A percentile compares a stretch with the other conserved stretches of the same genome.
phyloP scores from a whole-genome alignment of 2,888 invertebrate genomes.

The Heliconius hortense region DNA sequence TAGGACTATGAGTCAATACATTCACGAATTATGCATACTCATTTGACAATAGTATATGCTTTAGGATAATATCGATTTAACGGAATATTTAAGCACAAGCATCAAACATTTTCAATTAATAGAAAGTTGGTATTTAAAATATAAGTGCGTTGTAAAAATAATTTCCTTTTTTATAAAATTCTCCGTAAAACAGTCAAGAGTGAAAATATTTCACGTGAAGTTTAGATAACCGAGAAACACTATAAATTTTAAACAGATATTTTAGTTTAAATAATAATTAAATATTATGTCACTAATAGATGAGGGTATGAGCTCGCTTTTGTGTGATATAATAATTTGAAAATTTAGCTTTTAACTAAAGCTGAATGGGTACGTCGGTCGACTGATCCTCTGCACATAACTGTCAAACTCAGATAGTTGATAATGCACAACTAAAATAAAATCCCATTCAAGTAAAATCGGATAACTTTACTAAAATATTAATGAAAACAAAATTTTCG shows the following conservation, averaged over 20 bases:
- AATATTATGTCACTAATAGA: conserved; percentile 20
- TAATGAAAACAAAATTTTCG: neutral
- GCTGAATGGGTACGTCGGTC: conserved; percentile 28
- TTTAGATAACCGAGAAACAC: conserved; percentile 34
- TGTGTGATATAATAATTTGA: conserved; percentile 26
- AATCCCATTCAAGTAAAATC: conserved; percentile 9
- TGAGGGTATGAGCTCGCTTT: conserved; percentile 21
- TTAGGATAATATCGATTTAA: conserved; percentile 63
- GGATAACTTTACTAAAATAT: conserved; percentile 1
- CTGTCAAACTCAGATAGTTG: conserved; percentile 32
- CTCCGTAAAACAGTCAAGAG: conserved; percentile 39
- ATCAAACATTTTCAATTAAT: conserved; percentile 52
- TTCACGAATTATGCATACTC: conserved; percentile 65
- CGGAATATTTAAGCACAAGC: conserved; percentile 53
- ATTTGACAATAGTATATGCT: conserved; percentile 65
- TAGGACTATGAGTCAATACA: conserved; percentile 57
- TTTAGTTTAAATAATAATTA: conserved; percentile 17
- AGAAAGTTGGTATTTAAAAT: conserved; percentile 56
- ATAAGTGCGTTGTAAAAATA: conserved; percentile 32
- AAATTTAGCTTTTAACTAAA: conserved; percentile 27
- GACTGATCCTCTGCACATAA: conserved; percentile 29
- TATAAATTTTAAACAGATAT: conserved; percentile 15
- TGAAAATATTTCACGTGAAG: conserved; percentile 47
- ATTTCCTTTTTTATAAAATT: conserved; percentile 35
- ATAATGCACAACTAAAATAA: conserved; percentile 19